Evolutionary conservation across 2,113 vertebrate species (phyloP).

Genomic region (Datnioides undecimradiatus): DNA sequence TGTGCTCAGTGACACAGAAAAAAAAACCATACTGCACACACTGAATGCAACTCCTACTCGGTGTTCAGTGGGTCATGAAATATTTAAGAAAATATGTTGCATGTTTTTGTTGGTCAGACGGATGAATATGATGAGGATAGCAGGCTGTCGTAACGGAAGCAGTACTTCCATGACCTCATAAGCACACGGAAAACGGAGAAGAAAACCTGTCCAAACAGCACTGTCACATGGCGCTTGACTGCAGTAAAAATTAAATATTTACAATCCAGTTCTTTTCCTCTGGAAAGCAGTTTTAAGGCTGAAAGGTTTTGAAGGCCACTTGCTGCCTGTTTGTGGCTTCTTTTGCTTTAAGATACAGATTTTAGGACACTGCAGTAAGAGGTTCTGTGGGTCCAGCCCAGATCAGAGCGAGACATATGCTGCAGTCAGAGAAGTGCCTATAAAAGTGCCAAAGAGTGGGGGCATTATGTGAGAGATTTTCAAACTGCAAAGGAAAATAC

Average conservation of each 20-base stretch:
- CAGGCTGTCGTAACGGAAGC: not conserved
- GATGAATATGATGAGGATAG: not conserved
- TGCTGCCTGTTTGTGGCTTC: not conserved
- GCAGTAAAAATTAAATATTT: conserved; percentile 68
- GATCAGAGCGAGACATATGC: not conserved
- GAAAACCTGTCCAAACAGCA: conserved; percentile 50
- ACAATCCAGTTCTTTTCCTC: conserved; percentile 10
- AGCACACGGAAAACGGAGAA: conserved; percentile 5
- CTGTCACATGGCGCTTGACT: conserved; percentile 35
- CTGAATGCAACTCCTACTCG: conserved; percentile 27
- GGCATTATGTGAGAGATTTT: not conserved
- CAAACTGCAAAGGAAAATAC: not conserved
- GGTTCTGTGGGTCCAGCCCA: not conserved
- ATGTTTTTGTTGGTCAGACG: conserved; percentile 29
- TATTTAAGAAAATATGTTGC: conserved; percentile 38
- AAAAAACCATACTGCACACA: conserved; percentile 25
- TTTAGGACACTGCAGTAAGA: not conserved
- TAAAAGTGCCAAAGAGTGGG: not conserved
- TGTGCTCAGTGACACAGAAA: conserved; percentile 71
- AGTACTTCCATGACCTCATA: conserved; percentile 12
- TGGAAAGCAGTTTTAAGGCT: conserved; percentile 43
- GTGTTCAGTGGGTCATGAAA: conserved; percentile 62
- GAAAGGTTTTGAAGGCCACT: conserved; percentile 39
- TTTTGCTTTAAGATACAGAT: conserved; percentile 4
- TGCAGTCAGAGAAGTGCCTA: not conserved